Conservation (phyloP, 2,797 vertebrate species). For the Galago senegalensis region DNA sequence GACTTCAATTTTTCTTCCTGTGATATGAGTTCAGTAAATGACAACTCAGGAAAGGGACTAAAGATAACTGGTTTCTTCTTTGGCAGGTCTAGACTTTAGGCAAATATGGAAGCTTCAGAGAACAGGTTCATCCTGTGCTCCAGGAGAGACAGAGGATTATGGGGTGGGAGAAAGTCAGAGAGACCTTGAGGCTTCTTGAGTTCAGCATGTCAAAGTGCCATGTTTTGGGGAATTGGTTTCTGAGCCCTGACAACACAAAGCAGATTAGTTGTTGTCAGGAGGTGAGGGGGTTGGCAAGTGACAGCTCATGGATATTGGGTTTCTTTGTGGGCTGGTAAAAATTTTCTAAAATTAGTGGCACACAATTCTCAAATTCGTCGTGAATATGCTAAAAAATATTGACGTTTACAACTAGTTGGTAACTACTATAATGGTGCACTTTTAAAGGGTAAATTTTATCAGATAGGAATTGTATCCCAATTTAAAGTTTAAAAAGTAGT, state of each 20-base stretch:
- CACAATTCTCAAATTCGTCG: background rate
- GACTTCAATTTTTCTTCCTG: background rate
- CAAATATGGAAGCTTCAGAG: background rate
- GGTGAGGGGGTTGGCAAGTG: background rate
- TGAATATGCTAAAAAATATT: background rate
- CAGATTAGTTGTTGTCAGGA: too few relatives aligned
- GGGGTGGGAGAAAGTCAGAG: background rate
- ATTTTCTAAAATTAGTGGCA: background rate
- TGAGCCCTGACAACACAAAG: background rate
- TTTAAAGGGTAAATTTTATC: background rate
- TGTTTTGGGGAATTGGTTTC: background rate
- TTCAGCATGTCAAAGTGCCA: background rate
- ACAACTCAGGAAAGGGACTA: background rate
- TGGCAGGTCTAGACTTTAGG: background rate
- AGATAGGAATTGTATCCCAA: background rate
- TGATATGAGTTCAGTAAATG: background rate
- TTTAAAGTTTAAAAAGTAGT: background rate
- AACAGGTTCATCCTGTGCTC: too few relatives aligned
- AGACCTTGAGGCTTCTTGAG: background rate
- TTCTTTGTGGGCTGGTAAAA: background rate
- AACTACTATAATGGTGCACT: background rate
- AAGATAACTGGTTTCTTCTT: background rate
- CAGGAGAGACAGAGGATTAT: too few relatives aligned
- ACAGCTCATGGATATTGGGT: background rate
- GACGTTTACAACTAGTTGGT: too few relatives aligned